A percentile compares a stretch with the other conserved stretches of the same genome.
Evolutionary conservation across 2,888 invertebrate species (phyloP).

Genomic region (Agrilus cyanescens): DNA sequence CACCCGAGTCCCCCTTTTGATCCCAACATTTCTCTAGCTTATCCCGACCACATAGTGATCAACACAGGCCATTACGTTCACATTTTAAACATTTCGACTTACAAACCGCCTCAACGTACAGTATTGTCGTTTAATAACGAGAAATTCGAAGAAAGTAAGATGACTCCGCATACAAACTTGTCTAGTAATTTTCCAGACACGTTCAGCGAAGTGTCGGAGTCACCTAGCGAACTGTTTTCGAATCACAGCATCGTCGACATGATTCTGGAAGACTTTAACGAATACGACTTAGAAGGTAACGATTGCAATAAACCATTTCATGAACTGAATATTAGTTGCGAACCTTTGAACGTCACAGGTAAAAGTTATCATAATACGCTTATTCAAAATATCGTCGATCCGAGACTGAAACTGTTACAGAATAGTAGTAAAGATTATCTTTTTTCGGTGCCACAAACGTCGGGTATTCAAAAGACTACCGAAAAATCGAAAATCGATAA

Average conservation of each 20-base stretch:
- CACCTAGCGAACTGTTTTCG: slow-evolving; percentile 30
- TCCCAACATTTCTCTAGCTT: slow-evolving; percentile 32
- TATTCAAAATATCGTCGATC: slow-evolving; percentile 33
- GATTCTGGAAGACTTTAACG: slow-evolving; percentile 35
- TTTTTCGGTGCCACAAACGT: slow-evolving; percentile 30
- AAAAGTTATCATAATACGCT: slow-evolving; percentile 35
- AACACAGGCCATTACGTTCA: slow-evolving; percentile 36
- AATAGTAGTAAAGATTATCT: slow-evolving; percentile 28
- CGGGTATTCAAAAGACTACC: slow-evolving; percentile 20
- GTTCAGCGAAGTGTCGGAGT: slow-evolving; percentile 33
- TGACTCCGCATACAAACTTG: slow-evolving; percentile 11
- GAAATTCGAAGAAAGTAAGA: slow-evolving; percentile 24
- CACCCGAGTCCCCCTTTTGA: slow-evolving; percentile 52
- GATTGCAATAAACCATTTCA: slow-evolving; percentile 37
- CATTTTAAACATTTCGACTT: slow-evolving; percentile 31
- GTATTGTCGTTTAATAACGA: slow-evolving; percentile 18
- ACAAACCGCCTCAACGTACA: slow-evolving; percentile 22
- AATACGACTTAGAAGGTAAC: slow-evolving; percentile 34
- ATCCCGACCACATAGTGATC: slow-evolving; percentile 34
- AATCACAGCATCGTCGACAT: slow-evolving; percentile 32
- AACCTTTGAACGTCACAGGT: slow-evolving; percentile 35
- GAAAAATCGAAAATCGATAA: slow-evolving; percentile 33
- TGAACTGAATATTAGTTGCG: slow-evolving; percentile 36
- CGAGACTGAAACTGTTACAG: slow-evolving; percentile 31
- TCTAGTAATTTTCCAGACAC: slow-evolving; percentile 25